These are phyloP conservation scores for Oikopleura dioica DNA, from an alignment of 23 tunicate genomes.

Conservation along the genomic window DNA sequence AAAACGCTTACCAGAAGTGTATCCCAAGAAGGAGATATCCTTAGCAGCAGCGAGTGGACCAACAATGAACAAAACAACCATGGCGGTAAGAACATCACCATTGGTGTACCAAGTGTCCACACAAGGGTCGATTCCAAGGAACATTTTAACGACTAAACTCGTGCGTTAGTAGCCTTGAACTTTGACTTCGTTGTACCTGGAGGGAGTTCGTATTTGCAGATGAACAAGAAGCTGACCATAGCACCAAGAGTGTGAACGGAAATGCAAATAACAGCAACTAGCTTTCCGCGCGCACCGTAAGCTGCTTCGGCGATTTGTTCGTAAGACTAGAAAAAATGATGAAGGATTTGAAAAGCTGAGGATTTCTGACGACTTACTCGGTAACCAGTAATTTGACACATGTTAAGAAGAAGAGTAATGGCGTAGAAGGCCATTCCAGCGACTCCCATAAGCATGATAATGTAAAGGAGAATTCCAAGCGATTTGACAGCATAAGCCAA, in stretches of 20 bases:
- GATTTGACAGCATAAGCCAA: constrained; percentile 44
- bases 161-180: neutral
- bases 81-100: constrained; percentile 38
- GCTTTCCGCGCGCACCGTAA: constrained; percentile 45
- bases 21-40: constrained; percentile 79
- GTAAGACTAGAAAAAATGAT: constrained; percentile 23
- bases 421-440: constrained; percentile 55
- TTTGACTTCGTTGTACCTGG: neutral
- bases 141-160: neutral
- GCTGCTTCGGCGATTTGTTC: constrained; percentile 63
- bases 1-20: constrained; percentile 24
- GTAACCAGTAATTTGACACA: constrained; percentile 91
- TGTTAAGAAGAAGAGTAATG: constrained; percentile 38
- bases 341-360: neutral
- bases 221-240: constrained; percentile 80
- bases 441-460: constrained; percentile 47
- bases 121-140: neutral
- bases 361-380: no score
- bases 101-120: constrained; percentile 50
- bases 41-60: constrained; percentile 76
- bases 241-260: constrained; percentile 77
- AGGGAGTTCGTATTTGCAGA: constrained; percentile 75
- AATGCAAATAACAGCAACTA: constrained; percentile 39
- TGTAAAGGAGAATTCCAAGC: constrained; percentile 36
- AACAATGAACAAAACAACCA: constrained; percentile 46